phyloP scores from a whole-genome alignment of 2,113 vertebrate genomes.

The Galemys pyrenaicus region DNA sequence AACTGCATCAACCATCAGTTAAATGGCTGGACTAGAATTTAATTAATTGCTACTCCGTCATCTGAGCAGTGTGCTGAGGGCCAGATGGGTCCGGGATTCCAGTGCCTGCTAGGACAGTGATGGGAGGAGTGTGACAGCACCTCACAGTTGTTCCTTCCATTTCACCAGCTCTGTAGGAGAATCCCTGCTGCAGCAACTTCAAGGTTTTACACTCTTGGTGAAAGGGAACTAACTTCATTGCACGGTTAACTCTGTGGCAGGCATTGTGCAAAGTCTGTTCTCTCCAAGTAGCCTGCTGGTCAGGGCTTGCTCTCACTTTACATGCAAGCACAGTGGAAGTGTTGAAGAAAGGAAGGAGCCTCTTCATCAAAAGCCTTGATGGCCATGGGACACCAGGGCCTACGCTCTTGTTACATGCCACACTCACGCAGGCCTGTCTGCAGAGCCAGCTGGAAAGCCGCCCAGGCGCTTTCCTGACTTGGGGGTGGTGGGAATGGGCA shows the following conservation, averaged over 20 bases:
- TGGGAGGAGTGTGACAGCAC: not conserved
- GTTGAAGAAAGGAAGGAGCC: not conserved
- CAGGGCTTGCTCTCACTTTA: not conserved
- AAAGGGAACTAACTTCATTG: too few species aligned
- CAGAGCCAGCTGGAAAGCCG: not conserved
- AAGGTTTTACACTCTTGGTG: too few species aligned
- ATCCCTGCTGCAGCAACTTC: not conserved
- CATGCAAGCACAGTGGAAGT: fast-evolving
- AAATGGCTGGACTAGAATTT: not conserved
- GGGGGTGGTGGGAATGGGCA: not conserved
- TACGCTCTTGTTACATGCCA: too few species aligned
- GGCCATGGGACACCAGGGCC: not conserved
- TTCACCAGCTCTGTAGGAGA: not conserved
- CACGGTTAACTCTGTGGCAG: not conserved
- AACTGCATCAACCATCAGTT: not conserved
- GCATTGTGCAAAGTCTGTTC: not conserved
- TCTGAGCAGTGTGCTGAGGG: not conserved
- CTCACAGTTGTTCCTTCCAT: not conserved
- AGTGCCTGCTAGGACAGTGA: not conserved
- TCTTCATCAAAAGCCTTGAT: not conserved
- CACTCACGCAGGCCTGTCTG: fast-evolving
- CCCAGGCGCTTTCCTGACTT: not conserved
- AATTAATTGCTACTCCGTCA: not conserved
- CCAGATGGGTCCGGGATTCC: not conserved
- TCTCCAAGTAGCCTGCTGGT: not conserved